Conservation (phyloP, 2,113 vertebrate genomes). For the Etheostoma cragini region DNA sequence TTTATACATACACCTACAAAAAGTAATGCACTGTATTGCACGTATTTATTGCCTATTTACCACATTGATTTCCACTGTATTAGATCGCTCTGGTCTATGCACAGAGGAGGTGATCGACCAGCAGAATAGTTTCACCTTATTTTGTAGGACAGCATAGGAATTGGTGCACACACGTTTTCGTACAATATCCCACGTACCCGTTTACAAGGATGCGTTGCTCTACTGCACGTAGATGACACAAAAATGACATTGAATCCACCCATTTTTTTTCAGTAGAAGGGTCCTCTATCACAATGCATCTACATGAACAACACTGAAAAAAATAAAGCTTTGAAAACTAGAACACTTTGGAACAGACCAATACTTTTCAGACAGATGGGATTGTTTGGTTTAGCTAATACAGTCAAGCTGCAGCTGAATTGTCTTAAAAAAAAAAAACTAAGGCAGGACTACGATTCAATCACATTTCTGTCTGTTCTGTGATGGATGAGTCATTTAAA, state of each 20-base stretch:
- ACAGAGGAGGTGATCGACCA: too few relatives aligned
- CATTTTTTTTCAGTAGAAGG: not conserved
- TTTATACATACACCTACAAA: too few relatives aligned
- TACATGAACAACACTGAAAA: not conserved
- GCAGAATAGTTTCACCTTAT: too few relatives aligned
- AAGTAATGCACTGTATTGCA: too few relatives aligned
- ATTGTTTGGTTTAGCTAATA: not conserved
- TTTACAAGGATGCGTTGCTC: too few relatives aligned
- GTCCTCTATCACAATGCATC: not conserved
- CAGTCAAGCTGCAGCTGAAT: not conserved
- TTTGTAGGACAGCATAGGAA: too few relatives aligned
- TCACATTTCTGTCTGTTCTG: not conserved
- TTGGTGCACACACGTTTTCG: too few relatives aligned
- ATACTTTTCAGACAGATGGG: not conserved
- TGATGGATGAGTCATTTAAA: conserved; percentile 22
- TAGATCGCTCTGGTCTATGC: too few relatives aligned
- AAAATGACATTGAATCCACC: not conserved
- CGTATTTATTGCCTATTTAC: too few relatives aligned
- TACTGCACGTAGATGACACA: not conserved
- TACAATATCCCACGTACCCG: too few relatives aligned
- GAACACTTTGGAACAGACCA: not conserved
- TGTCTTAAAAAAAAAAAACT: not conserved
- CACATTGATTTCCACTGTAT: too few relatives aligned
- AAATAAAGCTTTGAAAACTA: not conserved
- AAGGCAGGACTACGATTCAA: not conserved